Evolutionary conservation across 2,888 invertebrate species (phyloP), one percentile per base, ranked within the genome.

Genomic region (Cyclophora punctaria): DNA sequence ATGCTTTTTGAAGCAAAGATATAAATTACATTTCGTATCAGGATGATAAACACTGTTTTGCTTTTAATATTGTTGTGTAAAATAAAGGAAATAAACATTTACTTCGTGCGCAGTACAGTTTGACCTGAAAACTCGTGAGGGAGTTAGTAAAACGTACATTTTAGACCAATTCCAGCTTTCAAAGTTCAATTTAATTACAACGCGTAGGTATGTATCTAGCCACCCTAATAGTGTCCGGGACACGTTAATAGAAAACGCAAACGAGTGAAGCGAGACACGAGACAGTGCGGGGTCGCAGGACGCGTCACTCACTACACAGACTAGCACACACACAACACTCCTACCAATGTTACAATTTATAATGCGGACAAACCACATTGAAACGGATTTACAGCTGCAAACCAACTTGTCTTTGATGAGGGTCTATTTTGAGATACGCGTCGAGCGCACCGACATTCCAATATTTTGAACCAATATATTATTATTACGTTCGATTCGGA

Each of bases 341-440:
- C 51, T 42, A 53, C 68, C 66, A 73, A 74, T 71, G 77, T 67
- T 77, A 82, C 80, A 82, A 88, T 88, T 88, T 88, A 88, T 87
- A 88, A 85, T 79, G 78, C 84, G 80, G 83, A 85, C 84, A 82
- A 81, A 82, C 83, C 78, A 84, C 82, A 82, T 77, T 85, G 86
- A 88, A 86, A 84, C 84, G 85, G 87, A 87, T 88, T 88, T 88
- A 88, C 88, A 86, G 87, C 88, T 84, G 84, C 85, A 83, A 85
- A 83, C 83, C 83, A 87, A 83, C 78, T 83, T 82, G 86, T 87
- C 88, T 88, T 88, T 88, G 88, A 88, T 87, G 88, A 88, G 83
- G 80, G 82, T 82, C 81, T 88, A 88, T 88, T 87, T 88, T 76
- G 72, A 80, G 86, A 84, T 71, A 71, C 79, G 78, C 73, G 78